Conservation (phyloP, 2,888 invertebrate genomes). For the Lasioglossum zephyrum region DNA sequence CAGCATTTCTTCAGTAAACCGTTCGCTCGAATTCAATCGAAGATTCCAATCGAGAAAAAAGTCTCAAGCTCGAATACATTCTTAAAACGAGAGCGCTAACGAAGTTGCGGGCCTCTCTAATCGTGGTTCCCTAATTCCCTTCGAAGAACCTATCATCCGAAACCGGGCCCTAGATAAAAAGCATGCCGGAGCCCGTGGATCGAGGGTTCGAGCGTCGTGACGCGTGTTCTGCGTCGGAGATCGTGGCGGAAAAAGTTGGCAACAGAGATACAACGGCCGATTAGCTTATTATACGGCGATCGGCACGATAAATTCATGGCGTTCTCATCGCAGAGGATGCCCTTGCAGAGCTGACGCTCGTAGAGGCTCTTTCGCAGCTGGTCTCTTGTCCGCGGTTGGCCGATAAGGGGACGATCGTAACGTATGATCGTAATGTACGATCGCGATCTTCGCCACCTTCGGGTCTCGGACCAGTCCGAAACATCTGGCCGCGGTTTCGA, state of each 20-base stretch:
- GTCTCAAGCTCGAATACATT: background rate
- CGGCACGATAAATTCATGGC: slow-evolving; percentile 75
- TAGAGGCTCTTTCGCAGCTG: slow-evolving; percentile 59
- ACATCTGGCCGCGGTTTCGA: slow-evolving; percentile 83
- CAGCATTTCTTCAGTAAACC: background rate
- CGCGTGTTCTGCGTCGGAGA: slow-evolving; percentile 23
- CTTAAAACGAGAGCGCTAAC: background rate
- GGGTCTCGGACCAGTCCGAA: slow-evolving; percentile 19
- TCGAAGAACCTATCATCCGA: slow-evolving; percentile 30
- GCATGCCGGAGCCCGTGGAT: background rate
- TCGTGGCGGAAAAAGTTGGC: slow-evolving; percentile 65
- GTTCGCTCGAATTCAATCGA: background rate
- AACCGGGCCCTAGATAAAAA: background rate
- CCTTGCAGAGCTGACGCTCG: slow-evolving; percentile 35
- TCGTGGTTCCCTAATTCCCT: slow-evolving; percentile 19
- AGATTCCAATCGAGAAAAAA: background rate
- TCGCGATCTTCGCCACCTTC: slow-evolving; percentile 70
- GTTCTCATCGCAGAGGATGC: background rate
- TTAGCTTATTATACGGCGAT: slow-evolving; percentile 81
- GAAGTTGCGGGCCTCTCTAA: background rate
- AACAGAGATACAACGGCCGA: slow-evolving; percentile 76
- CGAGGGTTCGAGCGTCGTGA: background rate
- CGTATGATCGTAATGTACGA: slow-evolving; percentile 74
- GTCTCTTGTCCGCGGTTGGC: slow-evolving; percentile 40
- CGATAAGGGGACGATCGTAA: slow-evolving; percentile 60